These are phyloP conservation scores for Xiphophorus hellerii DNA, from an alignment of 2,113 vertebrate genomes.

Conservation along the genomic window DNA sequence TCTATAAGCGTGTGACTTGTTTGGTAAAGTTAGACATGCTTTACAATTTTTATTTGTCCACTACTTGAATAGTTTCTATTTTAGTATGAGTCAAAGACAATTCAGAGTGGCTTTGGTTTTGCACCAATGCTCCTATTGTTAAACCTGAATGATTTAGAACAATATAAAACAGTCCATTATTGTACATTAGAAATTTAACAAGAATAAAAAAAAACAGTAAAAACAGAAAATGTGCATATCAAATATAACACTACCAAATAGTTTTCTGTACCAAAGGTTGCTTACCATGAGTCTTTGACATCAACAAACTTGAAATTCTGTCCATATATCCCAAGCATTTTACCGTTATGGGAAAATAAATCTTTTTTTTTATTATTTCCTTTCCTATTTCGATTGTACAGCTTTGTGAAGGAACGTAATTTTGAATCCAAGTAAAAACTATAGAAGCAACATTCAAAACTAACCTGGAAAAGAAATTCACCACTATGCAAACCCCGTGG, in stretches of 20 bases:
- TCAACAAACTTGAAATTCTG: not conserved
- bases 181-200: no score
- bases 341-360: not conserved
- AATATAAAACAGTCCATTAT: no score
- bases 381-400: not conserved
- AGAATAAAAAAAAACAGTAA: not conserved
- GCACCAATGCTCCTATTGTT: no score
- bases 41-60: no score
- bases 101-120: no score
- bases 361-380: no score
- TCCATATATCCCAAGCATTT: not conserved
- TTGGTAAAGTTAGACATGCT: no score
- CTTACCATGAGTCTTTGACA: not conserved
- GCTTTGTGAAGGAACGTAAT: not conserved
- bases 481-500: constrained; percentile 34
- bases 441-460: constrained; percentile 15
- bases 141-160: no score
- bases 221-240: not conserved
- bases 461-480: constrained; percentile 34
- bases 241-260: not conserved
- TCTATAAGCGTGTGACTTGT: not conserved
- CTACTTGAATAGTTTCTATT: no score
- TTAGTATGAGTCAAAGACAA: no score
- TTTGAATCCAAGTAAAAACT: not conserved
- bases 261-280: not conserved